These are phyloP conservation scores for Griposia aprilina DNA, from an alignment of 2,888 invertebrate species.

Conservation along the genomic window DNA sequence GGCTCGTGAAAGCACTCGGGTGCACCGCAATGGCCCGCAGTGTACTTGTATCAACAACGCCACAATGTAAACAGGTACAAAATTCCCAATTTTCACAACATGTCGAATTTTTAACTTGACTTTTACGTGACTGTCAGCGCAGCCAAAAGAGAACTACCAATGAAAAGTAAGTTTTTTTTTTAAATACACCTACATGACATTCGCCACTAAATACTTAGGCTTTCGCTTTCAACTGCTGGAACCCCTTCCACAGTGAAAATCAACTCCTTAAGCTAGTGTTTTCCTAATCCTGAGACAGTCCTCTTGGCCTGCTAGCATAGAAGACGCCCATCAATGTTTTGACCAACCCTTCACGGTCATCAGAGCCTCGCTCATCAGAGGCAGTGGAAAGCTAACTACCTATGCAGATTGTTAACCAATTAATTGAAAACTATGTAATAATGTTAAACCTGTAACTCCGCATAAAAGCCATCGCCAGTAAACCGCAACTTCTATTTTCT, in stretches of 20 bases:
- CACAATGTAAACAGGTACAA: not conserved
- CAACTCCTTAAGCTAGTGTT: not conserved
- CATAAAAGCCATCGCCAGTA: not conserved
- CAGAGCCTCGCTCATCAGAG: not conserved
- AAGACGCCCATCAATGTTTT: not conserved
- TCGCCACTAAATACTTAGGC: not conserved
- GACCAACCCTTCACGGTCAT: not conserved
- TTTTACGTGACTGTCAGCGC: not conserved
- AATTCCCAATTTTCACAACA: constrained; percentile 23
- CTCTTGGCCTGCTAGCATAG: not conserved
- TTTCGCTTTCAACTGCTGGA: no score
- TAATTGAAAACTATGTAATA: not conserved
- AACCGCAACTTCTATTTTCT: not conserved
- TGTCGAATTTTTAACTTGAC: not conserved
- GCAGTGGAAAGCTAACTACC: not conserved
- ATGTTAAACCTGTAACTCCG: no score
- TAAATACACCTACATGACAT: not conserved
- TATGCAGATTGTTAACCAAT: not conserved
- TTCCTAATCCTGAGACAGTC: not conserved
- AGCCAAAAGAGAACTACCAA: not conserved
- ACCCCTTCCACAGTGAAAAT: not conserved
- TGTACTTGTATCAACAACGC: constrained; percentile 44
- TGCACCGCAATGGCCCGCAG: constrained; percentile 59
- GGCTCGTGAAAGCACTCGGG: constrained; percentile 40
- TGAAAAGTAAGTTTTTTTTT: no score